Evolutionary conservation across 2,113 vertebrate species (phyloP).

Genomic region (Sitta europaea): DNA sequence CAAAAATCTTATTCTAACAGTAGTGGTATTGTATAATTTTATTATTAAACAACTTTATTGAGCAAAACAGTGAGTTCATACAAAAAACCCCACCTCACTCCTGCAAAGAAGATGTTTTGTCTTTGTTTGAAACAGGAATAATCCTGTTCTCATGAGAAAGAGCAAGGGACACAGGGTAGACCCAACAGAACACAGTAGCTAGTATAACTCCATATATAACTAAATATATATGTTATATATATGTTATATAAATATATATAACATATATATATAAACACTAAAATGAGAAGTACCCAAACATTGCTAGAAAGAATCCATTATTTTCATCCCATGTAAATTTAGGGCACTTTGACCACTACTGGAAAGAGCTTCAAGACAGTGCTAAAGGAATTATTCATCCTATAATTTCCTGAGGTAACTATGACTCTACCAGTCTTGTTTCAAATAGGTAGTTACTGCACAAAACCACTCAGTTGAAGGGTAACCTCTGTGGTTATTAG

Average conservation of each 20-base stretch:
- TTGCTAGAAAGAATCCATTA: background rate
- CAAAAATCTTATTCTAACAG: background rate
- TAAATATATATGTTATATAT: too few species aligned
- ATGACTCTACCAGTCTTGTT: background rate
- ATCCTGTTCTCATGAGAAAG: background rate
- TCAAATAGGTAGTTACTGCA: background rate
- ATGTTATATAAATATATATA: too few species aligned
- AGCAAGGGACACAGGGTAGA: background rate
- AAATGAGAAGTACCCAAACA: background rate
- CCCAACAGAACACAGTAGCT: background rate
- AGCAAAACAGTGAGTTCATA: background rate
- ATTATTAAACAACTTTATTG: background rate
- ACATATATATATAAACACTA: too few species aligned
- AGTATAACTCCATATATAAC: too few species aligned
- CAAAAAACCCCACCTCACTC: background rate
- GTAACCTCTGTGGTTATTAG: background rate
- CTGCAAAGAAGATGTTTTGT: background rate
- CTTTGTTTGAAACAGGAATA: background rate
- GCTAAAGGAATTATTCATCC: background rate
- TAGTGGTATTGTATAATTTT: background rate
- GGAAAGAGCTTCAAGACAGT: background rate
- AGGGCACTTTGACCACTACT: background rate
- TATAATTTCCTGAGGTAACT: background rate
- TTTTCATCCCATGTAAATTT: background rate
- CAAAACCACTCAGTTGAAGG: background rate